Evolutionary conservation across 2,797 vertebrate genomes (phyloP), one percentile per base, ranked within the genome.

Genomic region (Moxostoma hubbsi): DNA sequence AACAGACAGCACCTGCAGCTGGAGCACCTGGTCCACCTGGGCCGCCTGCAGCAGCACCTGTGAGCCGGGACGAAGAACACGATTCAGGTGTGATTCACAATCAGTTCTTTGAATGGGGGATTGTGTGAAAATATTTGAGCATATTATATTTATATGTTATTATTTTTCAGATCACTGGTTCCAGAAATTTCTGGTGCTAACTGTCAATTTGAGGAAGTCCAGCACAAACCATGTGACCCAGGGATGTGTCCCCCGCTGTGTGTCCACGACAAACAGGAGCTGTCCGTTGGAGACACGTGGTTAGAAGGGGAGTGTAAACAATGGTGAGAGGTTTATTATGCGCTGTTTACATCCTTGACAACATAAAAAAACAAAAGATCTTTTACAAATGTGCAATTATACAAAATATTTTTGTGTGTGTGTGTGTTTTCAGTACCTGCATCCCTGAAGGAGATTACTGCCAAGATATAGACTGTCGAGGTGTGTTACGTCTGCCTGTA

Each of bases 11-110:
- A 9, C 78, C 66, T 98, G 96, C 11, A 16, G 57, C 0, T 97
- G 96, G 96, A 97, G 96, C 82, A 91, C 81, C 73, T 97, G 96
- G 96, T 96, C 96, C 13, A 89, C 88, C 46, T 97, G 96, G 96
- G 93, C 95, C 0, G 78, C 81, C 2, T 97, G 96, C 85, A 97
- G 96, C 12, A 76, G 85, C 54, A 94, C 94, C 9, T 97, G 96
- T 77, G 94, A 93, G 18, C 85, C 50, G 0, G 92, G 93, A 59
- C 90, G 87, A 67, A 94, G 92, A 82, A 94, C 93, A 8, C 94
- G 95, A 69, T 96, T 96, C 90, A 93, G 96, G 96, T 96, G 70
- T 62, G 78, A 59, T 47, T 45, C 43, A 70, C 18, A 10, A 0
- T 12, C 45, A 0, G 4, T n/a, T n/a, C n/a, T n/a, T n/a, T n/a